Conservation (phyloP, 2,888 invertebrate genomes). For the Neoscelio sp. region DNA sequence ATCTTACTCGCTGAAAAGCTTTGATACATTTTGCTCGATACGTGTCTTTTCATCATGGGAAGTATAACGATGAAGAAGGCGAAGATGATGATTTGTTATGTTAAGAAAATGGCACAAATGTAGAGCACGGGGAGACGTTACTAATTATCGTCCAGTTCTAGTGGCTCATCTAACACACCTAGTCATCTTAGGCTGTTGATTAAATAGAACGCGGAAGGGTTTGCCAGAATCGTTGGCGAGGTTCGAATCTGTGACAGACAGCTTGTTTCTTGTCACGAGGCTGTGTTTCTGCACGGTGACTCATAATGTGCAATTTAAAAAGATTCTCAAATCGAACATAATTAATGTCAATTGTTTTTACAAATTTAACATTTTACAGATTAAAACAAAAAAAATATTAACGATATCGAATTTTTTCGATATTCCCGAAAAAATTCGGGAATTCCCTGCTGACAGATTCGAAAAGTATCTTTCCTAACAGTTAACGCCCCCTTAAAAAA, state of each 20-base stretch:
- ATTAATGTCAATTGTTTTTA: conserved; percentile 3
- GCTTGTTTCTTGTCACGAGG: conserved; percentile 56
- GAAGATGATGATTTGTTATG: conserved; percentile 12
- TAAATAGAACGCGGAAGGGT: conserved; percentile 72
- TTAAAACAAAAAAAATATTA: too few relatives aligned
- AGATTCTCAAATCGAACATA: conserved; percentile 4
- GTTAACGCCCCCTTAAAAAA: too few relatives aligned
- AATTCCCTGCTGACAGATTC: too few relatives aligned
- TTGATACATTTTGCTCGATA: too few relatives aligned
- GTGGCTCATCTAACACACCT: conserved; percentile 62
- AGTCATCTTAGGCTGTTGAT: conserved; percentile 53
- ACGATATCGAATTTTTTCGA: too few relatives aligned
- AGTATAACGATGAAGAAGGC: background rate
- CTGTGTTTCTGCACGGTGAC: conserved; percentile 42
- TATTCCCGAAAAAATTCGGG: too few relatives aligned
- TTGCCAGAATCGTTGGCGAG: conserved; percentile 71
- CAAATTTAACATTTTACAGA: background rate
- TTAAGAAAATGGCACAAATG: conserved; percentile 12
- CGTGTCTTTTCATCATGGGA: too few relatives aligned
- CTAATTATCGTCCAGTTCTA: conserved; percentile 53
- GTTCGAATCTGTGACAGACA: conserved; percentile 61
- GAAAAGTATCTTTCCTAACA: too few relatives aligned
- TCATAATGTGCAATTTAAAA: conserved; percentile 25
- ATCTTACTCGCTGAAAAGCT: too few relatives aligned
- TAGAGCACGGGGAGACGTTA: conserved; percentile 21